Percentiles rank a stretch among this genome's conserved stretches.
These are phyloP conservation scores for Peromyscus polionotus DNA, from an alignment of 2,113 vertebrate species.

Conservation along the genomic window DNA sequence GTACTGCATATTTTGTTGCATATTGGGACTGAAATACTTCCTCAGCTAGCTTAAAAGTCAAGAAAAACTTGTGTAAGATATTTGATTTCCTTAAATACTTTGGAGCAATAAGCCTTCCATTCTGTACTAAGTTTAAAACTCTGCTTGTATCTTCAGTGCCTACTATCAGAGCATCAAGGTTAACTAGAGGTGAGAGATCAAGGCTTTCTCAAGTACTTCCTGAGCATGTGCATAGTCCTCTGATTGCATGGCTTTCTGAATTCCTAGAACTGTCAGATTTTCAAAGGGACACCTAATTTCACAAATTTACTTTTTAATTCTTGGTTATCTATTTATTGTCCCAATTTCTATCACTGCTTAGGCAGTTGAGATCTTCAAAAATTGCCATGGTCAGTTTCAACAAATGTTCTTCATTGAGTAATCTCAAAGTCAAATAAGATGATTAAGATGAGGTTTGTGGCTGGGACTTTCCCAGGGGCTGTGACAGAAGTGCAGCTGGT, in stretches of 20 bases:
- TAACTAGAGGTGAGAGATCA: neutral
- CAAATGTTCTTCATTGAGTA: neutral
- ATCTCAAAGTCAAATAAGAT: neutral
- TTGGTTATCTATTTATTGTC: neutral
- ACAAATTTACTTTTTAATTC: neutral
- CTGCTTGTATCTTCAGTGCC: neutral
- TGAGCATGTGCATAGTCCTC: neutral
- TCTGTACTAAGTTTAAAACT: neutral
- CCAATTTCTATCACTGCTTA: neutral
- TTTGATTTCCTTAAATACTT: neutral
- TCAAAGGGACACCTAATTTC: neutral
- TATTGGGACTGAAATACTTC: slow-evolving; percentile 15
- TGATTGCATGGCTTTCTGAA: neutral
- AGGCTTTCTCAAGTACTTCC: neutral
- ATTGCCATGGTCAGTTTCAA: neutral
- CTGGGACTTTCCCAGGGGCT: neutral
- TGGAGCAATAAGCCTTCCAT: neutral
- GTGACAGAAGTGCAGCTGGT: neutral
- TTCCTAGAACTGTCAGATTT: neutral
- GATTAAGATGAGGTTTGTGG: neutral
- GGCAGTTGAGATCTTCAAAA: neutral
- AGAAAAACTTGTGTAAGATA: neutral
- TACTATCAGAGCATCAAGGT: neutral
- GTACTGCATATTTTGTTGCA: neutral
- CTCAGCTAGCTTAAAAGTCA: neutral